Evolutionary conservation across 2,113 vertebrate genomes (phyloP).

Genomic region (Gymnogyps californianus): DNA sequence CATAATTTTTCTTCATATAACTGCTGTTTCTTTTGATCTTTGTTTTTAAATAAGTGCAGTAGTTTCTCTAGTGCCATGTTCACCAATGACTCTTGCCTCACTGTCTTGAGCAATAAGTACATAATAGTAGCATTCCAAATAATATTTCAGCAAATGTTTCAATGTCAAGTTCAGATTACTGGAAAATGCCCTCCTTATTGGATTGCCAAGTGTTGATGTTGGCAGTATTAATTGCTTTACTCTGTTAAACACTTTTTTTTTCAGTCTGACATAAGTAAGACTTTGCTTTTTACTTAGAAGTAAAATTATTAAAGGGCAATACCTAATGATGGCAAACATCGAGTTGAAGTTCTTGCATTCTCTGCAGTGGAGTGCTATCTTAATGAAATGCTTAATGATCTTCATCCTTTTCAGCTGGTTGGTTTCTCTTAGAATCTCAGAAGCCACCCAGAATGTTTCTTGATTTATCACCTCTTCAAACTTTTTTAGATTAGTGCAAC

Average conservation of each 20-base stretch:
- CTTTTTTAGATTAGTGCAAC: conserved; percentile 89
- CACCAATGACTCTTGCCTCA: background rate
- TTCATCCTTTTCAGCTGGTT: conserved; percentile 99
- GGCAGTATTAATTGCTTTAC: background rate
- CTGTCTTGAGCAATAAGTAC: background rate
- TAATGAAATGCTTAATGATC: conserved; percentile 97
- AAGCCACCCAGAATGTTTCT: conserved; percentile 98
- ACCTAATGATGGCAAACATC: conserved; percentile 99
- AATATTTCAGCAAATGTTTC: background rate
- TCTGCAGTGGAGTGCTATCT: conserved; percentile 96
- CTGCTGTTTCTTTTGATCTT: background rate
- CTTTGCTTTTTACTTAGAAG: background rate
- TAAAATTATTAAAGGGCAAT: background rate
- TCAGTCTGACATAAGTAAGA: background rate
- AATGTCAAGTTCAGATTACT: background rate
- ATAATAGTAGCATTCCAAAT: background rate
- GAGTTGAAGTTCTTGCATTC: conserved; percentile 99
- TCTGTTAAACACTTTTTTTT: background rate
- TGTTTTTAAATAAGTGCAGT: background rate
- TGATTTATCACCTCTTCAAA: conserved; percentile 98
- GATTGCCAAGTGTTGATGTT: background rate
- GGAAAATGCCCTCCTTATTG: background rate
- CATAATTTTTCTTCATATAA: background rate
- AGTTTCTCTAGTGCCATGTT: background rate
- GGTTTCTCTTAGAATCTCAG: conserved; percentile 91